Base-by-base conservation (phyloP, 2,113 vertebrate species). In the Mungos mungo region DNA sequence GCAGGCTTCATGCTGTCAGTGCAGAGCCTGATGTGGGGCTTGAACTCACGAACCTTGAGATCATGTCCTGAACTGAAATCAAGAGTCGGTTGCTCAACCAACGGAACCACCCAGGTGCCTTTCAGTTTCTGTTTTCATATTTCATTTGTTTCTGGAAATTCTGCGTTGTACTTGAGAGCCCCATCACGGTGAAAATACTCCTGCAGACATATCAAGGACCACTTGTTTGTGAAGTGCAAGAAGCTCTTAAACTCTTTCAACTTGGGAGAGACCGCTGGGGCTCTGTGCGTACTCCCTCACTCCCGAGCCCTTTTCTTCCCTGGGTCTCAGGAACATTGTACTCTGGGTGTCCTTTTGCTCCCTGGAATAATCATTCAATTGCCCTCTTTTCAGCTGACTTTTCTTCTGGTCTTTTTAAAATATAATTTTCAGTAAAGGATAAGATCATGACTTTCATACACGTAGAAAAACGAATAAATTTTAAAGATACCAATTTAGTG, bases 361-460 rank as follows among this genome's bases (percentile, higher is more conserved):
- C 29, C 63, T 3, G 21, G 84, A 68, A 52, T 85, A n/a, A 71
- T 33, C 23, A 79, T 88, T 71, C 19, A 76, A 7, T 8, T 23
- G 5, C 16, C 27, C 12, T 90, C 8, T 86, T 45, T 81, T 81
- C 63, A 90, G 15, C 3, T 77, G 52, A 54, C 5, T 31, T 68
- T 69, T 16, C 31, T 50, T 77, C 31, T 74, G 3, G 13, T 82
- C 4, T 69, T 82, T 33, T 50, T 82, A 83, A 97, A 80, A 69
- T 13, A 89, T 47, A 94, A 88, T 79, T 96, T 94, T 90, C 81
- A 63, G 21, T 19, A 80, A 93, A 95, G 33, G 23, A 80, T 45
- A 89, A 68, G 83, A 52, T 79, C 3, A 63, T 54, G 68, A 84
- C 52, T 83, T 10, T 63, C 31, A 92, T 35, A 19, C 38, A 92